phyloP scores from a whole-genome alignment of 2,797 vertebrate species.

The Scarus forsteni region DNA sequence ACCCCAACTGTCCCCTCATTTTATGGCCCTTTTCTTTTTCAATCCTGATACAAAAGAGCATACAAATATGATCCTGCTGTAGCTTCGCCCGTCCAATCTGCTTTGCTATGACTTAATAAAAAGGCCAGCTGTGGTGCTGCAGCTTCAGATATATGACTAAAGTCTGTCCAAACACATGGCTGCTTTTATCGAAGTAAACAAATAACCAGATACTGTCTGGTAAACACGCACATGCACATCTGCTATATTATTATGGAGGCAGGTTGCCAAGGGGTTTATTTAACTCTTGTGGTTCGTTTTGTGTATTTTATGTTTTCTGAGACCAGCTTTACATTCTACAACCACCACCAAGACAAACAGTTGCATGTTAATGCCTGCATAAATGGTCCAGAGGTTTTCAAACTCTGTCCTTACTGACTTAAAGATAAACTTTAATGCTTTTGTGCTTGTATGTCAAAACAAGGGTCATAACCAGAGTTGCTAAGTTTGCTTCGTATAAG shows the following conservation, averaged over 20 bases:
- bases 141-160: conserved; percentile 23
- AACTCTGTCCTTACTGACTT: no score
- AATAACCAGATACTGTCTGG: conserved; percentile 11
- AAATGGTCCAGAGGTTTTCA: no score
- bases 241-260: conserved; percentile 27
- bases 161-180: conserved; percentile 32
- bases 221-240: conserved; percentile 22
- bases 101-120: background rate
- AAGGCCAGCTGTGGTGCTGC: background rate
- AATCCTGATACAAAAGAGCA: conserved; percentile 4
- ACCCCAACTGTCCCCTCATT: background rate
- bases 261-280: background rate
- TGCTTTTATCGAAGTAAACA: conserved; percentile 40
- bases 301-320: background rate
- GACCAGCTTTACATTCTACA: background rate
- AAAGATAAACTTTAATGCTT: no score
- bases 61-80: background rate
- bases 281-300: conserved; percentile 17
- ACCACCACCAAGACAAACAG: background rate
- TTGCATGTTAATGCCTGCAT: background rate
- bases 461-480: no score
- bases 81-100: background rate
- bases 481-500: no score
- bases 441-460: no score
- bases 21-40: background rate